Evolutionary conservation across 2,888 invertebrate species (phyloP), one percentile per base, ranked within the genome.

Genomic region (Pachycephus smyrnensis): DNA sequence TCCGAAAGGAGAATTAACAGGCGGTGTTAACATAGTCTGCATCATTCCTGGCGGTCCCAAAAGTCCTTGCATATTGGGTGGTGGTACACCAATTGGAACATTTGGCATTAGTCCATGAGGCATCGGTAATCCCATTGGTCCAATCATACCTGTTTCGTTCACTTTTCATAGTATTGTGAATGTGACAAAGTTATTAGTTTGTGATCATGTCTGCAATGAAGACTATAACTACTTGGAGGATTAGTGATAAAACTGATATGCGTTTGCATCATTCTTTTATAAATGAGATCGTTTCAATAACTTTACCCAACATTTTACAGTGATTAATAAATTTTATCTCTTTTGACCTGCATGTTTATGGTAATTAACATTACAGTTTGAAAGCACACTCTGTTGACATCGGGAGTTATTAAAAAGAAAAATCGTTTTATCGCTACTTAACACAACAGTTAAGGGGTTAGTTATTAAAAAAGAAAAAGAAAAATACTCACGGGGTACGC

Each of bases 1-100:
- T 73, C 90, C 91, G 73, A 91, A 92, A 4, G 92, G 91, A 15
- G 92, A 88, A 83, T 91, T 92, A 0, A 92, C 92, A n/a, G 89
- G 84, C 1, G 89, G 89, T 3, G 88, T 88, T 77, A 91, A 84
- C 90, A 91, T 91, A 4, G 88, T 85, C 73, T 89, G 91, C 90
- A 91, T 91, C 91, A 91, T 91, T 31, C 91, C 91, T 0, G 91
- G 90, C 31, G 91, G 90, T 3, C 91, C 91, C 32, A 92, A 83
- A 32, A 92, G 87, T 31, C 92, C 89, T 69, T 92, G 92, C 88
- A 93, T 91, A 80, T 93, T 93, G n/a, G 94, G 94, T 4, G 94
- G 94, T 1, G 94, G 94, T 4, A 94, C 93, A 30, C 93, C 93
- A 75, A 93, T 91, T 3, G 93, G 93, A 69, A 93, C 93, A 82